phyloP scores from a whole-genome alignment of 1,140 invertebrate species.

The Drosophila lacertosa region DNA sequence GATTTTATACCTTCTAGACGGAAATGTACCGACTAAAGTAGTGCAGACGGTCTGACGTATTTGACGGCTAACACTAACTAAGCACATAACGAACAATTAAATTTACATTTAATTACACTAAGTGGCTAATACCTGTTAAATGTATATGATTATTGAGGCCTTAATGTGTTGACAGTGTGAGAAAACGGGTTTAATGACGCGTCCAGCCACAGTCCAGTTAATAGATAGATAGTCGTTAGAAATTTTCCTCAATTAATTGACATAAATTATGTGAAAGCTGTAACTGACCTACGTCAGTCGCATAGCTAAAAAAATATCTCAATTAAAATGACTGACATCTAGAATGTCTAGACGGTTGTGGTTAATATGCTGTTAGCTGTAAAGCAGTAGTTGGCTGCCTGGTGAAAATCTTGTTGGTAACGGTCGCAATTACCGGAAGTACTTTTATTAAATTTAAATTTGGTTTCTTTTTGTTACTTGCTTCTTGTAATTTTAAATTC shows the following conservation, averaged over 20 bases:
- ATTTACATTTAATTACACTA: slow-evolving; percentile 66
- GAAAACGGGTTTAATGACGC: slow-evolving; percentile 64
- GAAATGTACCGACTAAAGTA: slow-evolving; percentile 50
- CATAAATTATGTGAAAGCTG: slow-evolving; percentile 52
- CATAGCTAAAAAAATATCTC: slow-evolving; percentile 34
- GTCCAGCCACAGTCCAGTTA: background rate
- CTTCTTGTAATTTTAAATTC: slow-evolving; percentile 29
- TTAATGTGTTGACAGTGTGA: slow-evolving; percentile 54
- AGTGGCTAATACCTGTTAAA: slow-evolving; percentile 54
- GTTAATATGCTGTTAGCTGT: background rate
- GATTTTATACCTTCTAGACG: slow-evolving; percentile 26
- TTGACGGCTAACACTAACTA: background rate
- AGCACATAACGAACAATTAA: slow-evolving; percentile 55
- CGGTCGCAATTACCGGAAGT: slow-evolving; percentile 38
- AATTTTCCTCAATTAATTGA: slow-evolving; percentile 72
- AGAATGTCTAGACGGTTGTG: background rate
- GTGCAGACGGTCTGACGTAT: background rate
- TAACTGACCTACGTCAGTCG: slow-evolving; percentile 62
- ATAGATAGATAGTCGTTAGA: slow-evolving; percentile 28
- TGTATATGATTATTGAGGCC: slow-evolving; percentile 64
- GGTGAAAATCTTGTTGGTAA: background rate
- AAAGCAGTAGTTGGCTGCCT: background rate
- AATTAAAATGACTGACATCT: background rate
- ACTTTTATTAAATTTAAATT: slow-evolving; percentile 36
- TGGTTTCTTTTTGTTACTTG: background rate